phyloP scores from a whole-genome alignment of 2,797 vertebrate species.

The Hylomyscus alleni region DNA sequence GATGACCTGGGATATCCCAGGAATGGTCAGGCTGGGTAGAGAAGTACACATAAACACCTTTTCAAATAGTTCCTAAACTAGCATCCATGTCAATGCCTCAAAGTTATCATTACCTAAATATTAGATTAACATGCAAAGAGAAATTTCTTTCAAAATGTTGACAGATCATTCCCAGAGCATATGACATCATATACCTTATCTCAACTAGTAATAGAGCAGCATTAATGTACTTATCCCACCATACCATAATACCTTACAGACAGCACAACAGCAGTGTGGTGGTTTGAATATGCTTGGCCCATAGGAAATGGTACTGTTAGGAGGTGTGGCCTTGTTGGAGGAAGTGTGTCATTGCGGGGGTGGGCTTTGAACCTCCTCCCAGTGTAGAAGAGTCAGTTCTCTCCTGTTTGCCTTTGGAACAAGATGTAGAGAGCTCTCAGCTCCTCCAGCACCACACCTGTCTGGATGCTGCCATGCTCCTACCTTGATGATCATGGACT shows the following conservation, averaged over 20 bases:
- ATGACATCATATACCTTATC: neutral
- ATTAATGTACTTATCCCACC: neutral
- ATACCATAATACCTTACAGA: constrained; percentile 14
- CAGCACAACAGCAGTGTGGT: neutral
- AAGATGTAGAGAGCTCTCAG: too few relatives aligned
- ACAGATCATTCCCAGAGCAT: constrained; percentile 29
- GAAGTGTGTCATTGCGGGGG: too few relatives aligned
- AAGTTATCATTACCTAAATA: neutral
- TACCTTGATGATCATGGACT: too few relatives aligned
- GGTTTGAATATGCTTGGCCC: too few relatives aligned
- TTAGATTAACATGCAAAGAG: neutral
- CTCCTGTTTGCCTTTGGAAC: too few relatives aligned
- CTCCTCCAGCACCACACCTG: too few relatives aligned
- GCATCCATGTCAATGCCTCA: constrained; percentile 37
- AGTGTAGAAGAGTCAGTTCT: too few relatives aligned
- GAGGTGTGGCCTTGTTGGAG: too few relatives aligned
- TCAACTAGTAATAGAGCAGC: neutral
- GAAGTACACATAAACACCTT: neutral
- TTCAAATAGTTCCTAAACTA: constrained; percentile 34
- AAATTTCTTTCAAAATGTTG: constrained; percentile 46
- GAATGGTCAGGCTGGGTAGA: constrained; percentile 52
- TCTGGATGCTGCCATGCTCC: too few relatives aligned
- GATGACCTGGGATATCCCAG: constrained; percentile 64
- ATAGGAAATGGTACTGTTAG: too few relatives aligned
- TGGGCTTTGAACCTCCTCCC: too few relatives aligned